A percentile compares a stretch with the other conserved stretches of the same genome.
Conservation (phyloP, 2,113 vertebrate genomes). For the Nansenia antarctica region DNA sequence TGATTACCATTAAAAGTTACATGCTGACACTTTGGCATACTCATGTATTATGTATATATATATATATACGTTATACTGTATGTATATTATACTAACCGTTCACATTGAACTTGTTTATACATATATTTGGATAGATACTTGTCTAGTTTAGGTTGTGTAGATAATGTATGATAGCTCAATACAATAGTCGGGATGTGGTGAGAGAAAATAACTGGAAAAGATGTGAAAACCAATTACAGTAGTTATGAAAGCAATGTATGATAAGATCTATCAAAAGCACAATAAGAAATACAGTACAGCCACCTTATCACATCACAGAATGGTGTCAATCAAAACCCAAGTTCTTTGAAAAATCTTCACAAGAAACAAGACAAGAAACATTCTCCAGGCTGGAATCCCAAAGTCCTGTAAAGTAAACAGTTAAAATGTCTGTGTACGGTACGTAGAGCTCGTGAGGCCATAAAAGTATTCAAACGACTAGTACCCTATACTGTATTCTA, state of each 20-base stretch:
- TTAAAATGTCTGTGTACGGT: conserved; percentile 13
- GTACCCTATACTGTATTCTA: conserved; percentile 31
- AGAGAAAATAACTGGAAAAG: too few relatives aligned
- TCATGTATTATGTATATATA: neutral
- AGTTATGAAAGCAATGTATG: conserved; percentile 4
- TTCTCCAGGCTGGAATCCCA: conserved; percentile 12
- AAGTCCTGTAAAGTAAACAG: conserved; percentile 35
- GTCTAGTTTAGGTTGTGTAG: too few relatives aligned
- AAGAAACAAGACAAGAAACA: conserved; percentile 2
- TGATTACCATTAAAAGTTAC: too few relatives aligned
- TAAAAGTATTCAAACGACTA: conserved; percentile 40
- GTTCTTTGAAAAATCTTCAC: neutral
- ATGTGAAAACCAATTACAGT: too few relatives aligned
- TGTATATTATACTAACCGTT: too few relatives aligned
- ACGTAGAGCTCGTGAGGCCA: conserved; percentile 19
- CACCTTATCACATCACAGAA: conserved; percentile 13
- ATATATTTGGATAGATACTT: too few relatives aligned
- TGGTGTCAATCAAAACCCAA: neutral
- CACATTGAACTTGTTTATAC: too few relatives aligned
- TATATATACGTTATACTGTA: neutral
- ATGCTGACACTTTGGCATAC: neutral
- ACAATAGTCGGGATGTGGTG: too few relatives aligned
- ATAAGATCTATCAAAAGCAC: conserved; percentile 18
- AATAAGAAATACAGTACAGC: conserved; percentile 38
- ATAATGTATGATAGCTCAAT: too few relatives aligned